phyloP scores from a whole-genome alignment of 2,888 invertebrate species.

The Ochropacha duplaris region DNA sequence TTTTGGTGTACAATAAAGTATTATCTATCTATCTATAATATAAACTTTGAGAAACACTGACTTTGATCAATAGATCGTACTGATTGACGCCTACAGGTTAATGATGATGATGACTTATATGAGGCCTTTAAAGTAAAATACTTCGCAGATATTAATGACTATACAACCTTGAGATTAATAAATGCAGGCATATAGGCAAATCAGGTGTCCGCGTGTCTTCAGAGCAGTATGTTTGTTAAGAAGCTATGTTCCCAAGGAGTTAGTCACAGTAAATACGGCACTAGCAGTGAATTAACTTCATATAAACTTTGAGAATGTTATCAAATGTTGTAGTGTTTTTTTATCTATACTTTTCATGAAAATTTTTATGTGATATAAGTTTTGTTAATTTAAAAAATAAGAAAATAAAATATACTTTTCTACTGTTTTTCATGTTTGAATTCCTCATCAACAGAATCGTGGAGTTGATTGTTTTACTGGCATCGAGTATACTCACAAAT shows the following conservation, averaged over 20 bases:
- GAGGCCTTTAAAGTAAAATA: background rate
- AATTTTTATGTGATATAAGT: no score
- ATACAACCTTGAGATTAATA: background rate
- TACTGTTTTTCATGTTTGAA: background rate
- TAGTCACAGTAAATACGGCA: background rate
- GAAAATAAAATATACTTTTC: no score
- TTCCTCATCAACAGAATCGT: background rate
- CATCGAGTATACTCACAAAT: background rate
- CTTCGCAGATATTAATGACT: background rate
- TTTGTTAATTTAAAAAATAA: no score
- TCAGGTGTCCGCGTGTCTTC: background rate
- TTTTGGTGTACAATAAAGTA: no score
- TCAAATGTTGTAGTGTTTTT: no score
- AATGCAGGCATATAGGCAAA: background rate
- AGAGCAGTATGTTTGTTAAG: no score
- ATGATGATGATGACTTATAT: background rate
- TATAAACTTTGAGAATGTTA: background rate
- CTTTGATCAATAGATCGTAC: background rate
- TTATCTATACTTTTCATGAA: no score
- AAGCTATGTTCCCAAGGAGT: background rate
- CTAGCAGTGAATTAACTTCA: background rate
- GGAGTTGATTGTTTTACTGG: background rate
- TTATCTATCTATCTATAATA: no score
- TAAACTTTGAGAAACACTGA: background rate
- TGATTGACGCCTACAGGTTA: background rate